phyloP scores from a whole-genome alignment of 1,140 invertebrate species.

The Musca vetustissima region DNA sequence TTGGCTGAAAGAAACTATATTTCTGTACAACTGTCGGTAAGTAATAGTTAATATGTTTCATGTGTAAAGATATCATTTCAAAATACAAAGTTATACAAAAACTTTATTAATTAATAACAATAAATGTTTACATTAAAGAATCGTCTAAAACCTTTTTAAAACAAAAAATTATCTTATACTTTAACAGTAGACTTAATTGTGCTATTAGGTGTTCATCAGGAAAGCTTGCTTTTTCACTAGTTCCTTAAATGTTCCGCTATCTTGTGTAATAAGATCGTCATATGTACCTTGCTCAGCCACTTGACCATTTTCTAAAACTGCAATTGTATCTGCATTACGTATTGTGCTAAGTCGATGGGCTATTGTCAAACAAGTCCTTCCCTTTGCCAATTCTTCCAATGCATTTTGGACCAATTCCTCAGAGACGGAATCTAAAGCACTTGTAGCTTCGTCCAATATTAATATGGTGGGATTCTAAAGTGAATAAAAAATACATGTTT shows the following conservation, averaged over 20 bases:
- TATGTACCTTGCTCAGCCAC: slow-evolving; percentile 86
- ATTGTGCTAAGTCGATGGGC: slow-evolving; percentile 93
- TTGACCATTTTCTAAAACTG: slow-evolving; percentile 80
- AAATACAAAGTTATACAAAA: too few species aligned
- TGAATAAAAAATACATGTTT: slow-evolving; percentile 44
- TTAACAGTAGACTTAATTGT: not conserved
- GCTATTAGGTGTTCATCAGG: slow-evolving; percentile 22
- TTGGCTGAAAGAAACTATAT: too few species aligned
- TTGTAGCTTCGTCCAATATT: slow-evolving; percentile 86
- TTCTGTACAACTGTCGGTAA: too few species aligned
- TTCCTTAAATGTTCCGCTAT: slow-evolving; percentile 66
- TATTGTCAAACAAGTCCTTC: slow-evolving; percentile 88
- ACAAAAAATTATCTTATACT: not conserved
- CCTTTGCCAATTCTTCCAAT: slow-evolving; percentile 77
- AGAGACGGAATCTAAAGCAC: slow-evolving; percentile 88
- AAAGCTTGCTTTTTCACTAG: slow-evolving; percentile 70
- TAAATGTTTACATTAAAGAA: too few species aligned
- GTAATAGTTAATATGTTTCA: too few species aligned
- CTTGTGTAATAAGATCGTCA: slow-evolving; percentile 62
- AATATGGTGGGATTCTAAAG: slow-evolving; percentile 79
- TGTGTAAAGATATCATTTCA: too few species aligned
- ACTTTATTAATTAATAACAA: too few species aligned
- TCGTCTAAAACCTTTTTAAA: not conserved
- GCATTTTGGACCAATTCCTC: slow-evolving; percentile 87
- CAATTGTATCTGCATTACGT: slow-evolving; percentile 85